Evolutionary conservation across 2,797 vertebrate species (phyloP), one percentile per base, ranked within the genome.

Genomic region (Phylloscopus collybita): DNA sequence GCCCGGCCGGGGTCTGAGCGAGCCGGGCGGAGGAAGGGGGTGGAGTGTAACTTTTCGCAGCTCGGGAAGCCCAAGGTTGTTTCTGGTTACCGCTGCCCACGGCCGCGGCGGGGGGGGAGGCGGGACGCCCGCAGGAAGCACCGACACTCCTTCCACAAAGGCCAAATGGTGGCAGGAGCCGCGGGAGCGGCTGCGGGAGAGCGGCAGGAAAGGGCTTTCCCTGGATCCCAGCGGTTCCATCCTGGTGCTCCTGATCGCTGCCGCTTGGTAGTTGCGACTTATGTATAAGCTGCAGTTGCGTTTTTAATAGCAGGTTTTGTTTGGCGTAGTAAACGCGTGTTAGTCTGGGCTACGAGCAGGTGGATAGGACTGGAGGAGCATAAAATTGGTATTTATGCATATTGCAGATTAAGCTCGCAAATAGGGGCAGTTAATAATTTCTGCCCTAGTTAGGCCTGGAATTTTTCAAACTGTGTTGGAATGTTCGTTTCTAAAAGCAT

Each of bases 21-120:
- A 72, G 74, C 84, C 12, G 59, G 80, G 57, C 64, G 91, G 64
- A 89, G 83, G 91, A 90, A 84, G 80, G 95, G 88, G 95, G 94
- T 65, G 92, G 88, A 96, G 95, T 94, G 93, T 88, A 96, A 96
- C 85, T 97, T 96, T 97, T 96, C 93, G 92, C 92, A 51, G 91
- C 83, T 92, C 87, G 86, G 95, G 93, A 84, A 95, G 93, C 93
- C 93, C 95, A 13, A 65, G 92, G 85, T 84, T 92, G 88, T 90
- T 92, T 96, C 85, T 45, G 92, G 56, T 92, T 95, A 72, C 91
- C 32, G 88, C 93, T 81, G 93, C 86, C 86, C 86, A 13, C 74
- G 50, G 91, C 54, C 22, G 86, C 72, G 64, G 60, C 32, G 66
- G 47, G 74, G 60, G 66, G 47, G 74, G 71, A 70, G 59, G 90